Evolutionary conservation across 2,113 vertebrate genomes (phyloP), one percentile per base, ranked within the genome.

Genomic region (Chunga burmeisteri): DNA sequence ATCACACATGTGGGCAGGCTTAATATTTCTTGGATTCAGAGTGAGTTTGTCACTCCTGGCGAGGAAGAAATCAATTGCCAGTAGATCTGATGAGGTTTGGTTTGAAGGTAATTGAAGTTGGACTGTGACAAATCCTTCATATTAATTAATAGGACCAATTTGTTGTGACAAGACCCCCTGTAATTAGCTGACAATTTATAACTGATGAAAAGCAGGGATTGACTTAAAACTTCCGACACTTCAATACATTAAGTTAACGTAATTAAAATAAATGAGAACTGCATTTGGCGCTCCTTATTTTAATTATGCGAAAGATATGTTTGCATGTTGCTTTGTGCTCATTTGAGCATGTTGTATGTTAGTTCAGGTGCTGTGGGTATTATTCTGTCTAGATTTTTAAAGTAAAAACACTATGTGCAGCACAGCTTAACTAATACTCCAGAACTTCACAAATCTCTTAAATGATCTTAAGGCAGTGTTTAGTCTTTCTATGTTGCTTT

Each of bases 201-300:
- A 85, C 18, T 62, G 56, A 83, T 78, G 32, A 65, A 86, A 46
- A 91, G 55, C 5, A 12, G 25, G 22, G 49, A 65, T 77, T 72
- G 44, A 67, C 49, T 95, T 82, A 65, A 87, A 70, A 79, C 23
- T 58, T 50, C 65, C 72, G 68, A 91, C n/a, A 65, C 32, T 83
- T 91, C 55, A 82, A 36, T 27, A 67, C 65, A 53, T 83, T 53
- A 77, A 73, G 8, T 81, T 86, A 89, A 81, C 3, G 1, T 90
- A 66, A 74, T 93, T 88, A 73, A 95, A 94, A 88, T 63, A 88
- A 96, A 84, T 59, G 47, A 91, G 49, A 83, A 30, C 67, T 81
- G n/a, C 16, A 21, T 90, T 68, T 89, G 67, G 15, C 32, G 32
- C 0, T 16, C 21, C 23, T 77, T 29, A 13, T 59, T 96, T 93